Conservation (phyloP, 2,888 invertebrate genomes). For the Eupsilia transversa region DNA sequence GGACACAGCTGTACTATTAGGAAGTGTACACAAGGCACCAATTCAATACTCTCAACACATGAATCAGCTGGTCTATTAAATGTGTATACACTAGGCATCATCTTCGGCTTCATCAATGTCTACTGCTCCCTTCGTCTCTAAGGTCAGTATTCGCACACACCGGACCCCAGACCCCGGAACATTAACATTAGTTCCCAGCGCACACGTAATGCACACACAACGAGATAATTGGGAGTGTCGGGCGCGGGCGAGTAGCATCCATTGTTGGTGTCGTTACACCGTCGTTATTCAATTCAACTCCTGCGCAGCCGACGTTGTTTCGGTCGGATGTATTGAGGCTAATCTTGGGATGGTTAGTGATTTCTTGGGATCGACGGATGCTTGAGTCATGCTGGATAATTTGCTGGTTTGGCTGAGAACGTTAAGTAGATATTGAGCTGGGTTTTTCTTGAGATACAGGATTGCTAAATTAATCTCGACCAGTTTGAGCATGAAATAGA, state of each 20-base stretch:
- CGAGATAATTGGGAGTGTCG: slow-evolving; percentile 85
- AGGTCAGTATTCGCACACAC: slow-evolving; percentile 77
- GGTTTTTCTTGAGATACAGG: neutral
- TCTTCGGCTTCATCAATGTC: neutral
- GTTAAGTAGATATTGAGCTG: slow-evolving; percentile 29
- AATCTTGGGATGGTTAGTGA: slow-evolving; percentile 73
- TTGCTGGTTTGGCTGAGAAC: slow-evolving; percentile 24
- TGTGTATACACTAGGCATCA: neutral
- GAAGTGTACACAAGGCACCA: neutral
- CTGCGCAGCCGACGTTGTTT: slow-evolving; percentile 81
- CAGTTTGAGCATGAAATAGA: neutral
- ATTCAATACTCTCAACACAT: neutral
- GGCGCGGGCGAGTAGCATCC: slow-evolving; percentile 75
- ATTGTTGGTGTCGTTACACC: slow-evolving; percentile 89
- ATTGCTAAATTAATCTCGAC: neutral
- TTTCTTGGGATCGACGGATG: slow-evolving; percentile 64
- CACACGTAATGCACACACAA: slow-evolving; percentile 80
- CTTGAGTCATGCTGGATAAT: slow-evolving; percentile 59
- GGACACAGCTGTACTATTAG: neutral
- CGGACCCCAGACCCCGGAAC: slow-evolving; percentile 71
- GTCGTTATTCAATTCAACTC: slow-evolving; percentile 89
- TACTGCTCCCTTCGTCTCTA: slow-evolving; percentile 22
- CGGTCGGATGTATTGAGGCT: slow-evolving; percentile 84
- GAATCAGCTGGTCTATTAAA: neutral
- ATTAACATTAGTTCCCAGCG: slow-evolving; percentile 82